phyloP scores from a whole-genome alignment of 1,140 invertebrate species.

The Trichoplusia ni region DNA sequence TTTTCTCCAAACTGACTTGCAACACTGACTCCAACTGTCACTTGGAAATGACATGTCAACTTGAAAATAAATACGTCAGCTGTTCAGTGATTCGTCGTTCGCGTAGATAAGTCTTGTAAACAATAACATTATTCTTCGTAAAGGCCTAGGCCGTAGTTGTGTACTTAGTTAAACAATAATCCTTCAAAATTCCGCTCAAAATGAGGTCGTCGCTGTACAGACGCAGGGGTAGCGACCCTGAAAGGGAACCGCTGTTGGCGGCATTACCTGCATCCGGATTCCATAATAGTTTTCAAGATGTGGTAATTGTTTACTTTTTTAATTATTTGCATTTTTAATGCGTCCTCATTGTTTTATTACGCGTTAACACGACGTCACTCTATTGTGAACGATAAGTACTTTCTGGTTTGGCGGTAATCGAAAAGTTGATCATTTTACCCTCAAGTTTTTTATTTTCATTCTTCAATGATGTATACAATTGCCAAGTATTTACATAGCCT shows the following conservation, averaged over 20 bases:
- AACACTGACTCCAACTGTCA: slow-evolving; percentile 7
- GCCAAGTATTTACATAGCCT: too few relatives aligned
- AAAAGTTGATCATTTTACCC: too few relatives aligned
- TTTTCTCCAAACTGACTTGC: not conserved
- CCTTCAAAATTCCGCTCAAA: slow-evolving; percentile 33
- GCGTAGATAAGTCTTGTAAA: slow-evolving; percentile 10
- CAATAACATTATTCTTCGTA: not conserved
- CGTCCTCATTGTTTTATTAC: too few relatives aligned
- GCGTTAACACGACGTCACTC: too few relatives aligned
- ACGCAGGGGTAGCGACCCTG: slow-evolving; percentile 34
- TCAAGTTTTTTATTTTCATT: too few relatives aligned
- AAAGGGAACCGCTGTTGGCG: slow-evolving; percentile 43
- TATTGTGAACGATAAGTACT: too few relatives aligned
- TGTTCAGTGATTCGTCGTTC: not conserved
- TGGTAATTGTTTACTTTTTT: slow-evolving; percentile 22
- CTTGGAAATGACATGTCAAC: slow-evolving; percentile 4
- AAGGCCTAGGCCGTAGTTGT: slow-evolving; percentile 1
- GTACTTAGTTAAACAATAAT: not conserved
- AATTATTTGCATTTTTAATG: too few relatives aligned
- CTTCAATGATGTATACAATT: too few relatives aligned
- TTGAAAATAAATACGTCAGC: slow-evolving; percentile 7
- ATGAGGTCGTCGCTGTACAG: slow-evolving; percentile 46
- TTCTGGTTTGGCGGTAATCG: too few relatives aligned
- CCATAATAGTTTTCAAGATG: slow-evolving; percentile 30
- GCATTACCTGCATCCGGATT: slow-evolving; percentile 30